Conservation (phyloP, 2,888 invertebrate species). For the Geophilus truncorum region DNA sequence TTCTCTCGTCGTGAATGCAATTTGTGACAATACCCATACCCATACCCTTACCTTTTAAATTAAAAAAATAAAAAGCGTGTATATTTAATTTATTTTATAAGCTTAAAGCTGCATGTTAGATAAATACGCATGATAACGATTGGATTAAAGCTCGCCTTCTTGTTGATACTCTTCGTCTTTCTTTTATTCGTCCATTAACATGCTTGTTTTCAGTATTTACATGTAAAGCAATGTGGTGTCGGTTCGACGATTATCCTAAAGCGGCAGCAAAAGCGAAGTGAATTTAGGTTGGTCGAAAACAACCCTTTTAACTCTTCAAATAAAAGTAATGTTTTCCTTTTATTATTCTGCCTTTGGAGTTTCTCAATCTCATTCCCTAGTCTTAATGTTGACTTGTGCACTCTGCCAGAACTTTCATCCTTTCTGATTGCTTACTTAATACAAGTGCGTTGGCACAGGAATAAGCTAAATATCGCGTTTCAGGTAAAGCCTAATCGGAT, state of each 20-base stretch:
- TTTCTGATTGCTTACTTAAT: conserved; percentile 8
- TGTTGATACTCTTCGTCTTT: not conserved
- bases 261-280: not conserved
- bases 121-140: not conserved
- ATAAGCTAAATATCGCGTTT: conserved; percentile 10
- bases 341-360: conserved; percentile 4
- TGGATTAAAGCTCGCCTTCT: not conserved
- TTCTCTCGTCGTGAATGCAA: not conserved
- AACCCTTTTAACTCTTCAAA: not conserved
- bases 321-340: not conserved
- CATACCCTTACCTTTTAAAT: not conserved
- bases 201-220: not conserved
- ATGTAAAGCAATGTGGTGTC: not conserved
- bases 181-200: not conserved
- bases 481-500: not conserved
- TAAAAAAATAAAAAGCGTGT: not conserved
- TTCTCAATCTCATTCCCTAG: not conserved
- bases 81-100: not conserved
- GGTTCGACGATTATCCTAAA: not conserved
- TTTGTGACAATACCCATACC: not conserved
- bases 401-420: conserved; percentile 2
- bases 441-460: not conserved
- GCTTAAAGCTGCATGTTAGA: not conserved
- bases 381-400: conserved; percentile 10
- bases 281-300: not conserved